Base-by-base conservation (phyloP, 2,888 invertebrate genomes). In the Venusia cambrica region DNA sequence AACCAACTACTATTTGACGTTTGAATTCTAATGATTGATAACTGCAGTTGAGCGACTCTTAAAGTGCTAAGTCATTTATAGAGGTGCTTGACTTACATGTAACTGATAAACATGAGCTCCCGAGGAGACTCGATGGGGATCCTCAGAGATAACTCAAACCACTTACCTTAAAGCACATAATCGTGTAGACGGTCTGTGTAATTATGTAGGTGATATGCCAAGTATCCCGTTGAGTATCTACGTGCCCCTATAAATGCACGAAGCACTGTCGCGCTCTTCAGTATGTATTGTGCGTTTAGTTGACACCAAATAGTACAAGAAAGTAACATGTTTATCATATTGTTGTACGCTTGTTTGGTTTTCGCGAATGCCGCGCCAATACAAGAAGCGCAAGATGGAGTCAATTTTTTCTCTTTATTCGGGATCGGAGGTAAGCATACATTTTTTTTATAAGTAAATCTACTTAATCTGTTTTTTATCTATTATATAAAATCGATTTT, bases 181-280 rank as follows among this genome's bases (percentile, higher is more conserved):
- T 38, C 53, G 41, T 47, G 42, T 54, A 48, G 47, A 52, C 62
- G 67, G 66, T 54, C 52, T 55, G 62, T 65, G 68, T 78, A 79
- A 79, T 75, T 74, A 71, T 72, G 72, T 59, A 15, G 34, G 12
- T 17, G 70, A 75, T 70, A 66, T 67, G 58, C 55, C 52, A 48
- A 28, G 47, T 62, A 53, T 65, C 62, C 66, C 57, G 57, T 62
- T 65, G 64, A 58, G 45, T 35, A 37, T 17, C 29, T 27, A 32
- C 39, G 34, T 15, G 34, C 12, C 32, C 56, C 50, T 63, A 57
- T 60, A 62, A 49, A 57, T 53, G 52, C 53, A 43, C 26, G 48
- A 40, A 32, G 40, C 38, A 38, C 38, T 44, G 45, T 38, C 38
- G 22, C 26, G 30, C 28, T 39, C 21, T 44, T 53, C 51, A 59